Evolutionary conservation across 2,113 vertebrate genomes (phyloP).

Genomic region (Emydura subglobosa): DNA sequence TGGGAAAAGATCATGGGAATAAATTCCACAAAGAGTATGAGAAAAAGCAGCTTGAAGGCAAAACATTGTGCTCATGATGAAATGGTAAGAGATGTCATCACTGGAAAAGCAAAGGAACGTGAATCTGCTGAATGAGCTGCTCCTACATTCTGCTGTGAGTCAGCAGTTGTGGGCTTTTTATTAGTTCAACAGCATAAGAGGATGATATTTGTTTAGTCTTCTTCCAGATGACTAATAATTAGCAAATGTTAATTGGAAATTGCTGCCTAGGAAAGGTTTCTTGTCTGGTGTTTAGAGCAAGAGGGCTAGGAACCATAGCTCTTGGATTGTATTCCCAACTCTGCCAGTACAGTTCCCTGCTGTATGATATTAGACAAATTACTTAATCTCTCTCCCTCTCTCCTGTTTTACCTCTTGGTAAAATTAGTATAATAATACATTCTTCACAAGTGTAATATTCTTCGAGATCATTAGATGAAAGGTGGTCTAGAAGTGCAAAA

Average conservation of each 20-base stretch:
- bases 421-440: neutral
- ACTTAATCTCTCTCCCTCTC: neutral
- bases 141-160: neutral
- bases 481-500: neutral
- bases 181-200: neutral
- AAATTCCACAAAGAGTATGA: accelerated
- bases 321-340: neutral
- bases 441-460: accelerated
- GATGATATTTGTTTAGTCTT: neutral
- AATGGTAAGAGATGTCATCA: accelerated
- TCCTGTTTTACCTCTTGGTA: neutral
- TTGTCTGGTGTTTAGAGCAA: neutral
- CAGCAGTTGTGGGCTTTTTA: accelerated
- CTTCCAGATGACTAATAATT: neutral
- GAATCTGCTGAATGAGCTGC: neutral
- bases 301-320: neutral
- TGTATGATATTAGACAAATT: accelerated
- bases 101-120: neutral
- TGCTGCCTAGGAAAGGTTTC: neutral
- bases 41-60: neutral
- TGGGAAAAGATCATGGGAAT: accelerated
- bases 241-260: conserved; percentile 16
- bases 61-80: neutral
- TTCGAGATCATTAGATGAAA: neutral
- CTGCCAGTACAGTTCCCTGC: accelerated